phyloP scores from a whole-genome alignment of 37 sponge, comb jelly and placozoan species.

The Aplysina aerophoba region DNA sequence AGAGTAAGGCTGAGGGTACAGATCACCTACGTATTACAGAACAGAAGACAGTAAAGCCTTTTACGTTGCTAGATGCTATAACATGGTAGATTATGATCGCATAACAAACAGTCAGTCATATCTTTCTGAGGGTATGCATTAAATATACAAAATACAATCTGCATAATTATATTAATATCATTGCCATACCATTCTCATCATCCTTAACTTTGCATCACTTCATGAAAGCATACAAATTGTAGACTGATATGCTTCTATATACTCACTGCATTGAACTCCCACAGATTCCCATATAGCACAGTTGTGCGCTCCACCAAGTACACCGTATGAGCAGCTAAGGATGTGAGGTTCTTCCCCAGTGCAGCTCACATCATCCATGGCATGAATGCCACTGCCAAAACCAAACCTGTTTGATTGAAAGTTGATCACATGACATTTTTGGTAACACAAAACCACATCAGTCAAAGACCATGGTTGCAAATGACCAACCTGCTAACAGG shows the following conservation, averaged over 20 bases:
- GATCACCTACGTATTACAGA: background rate
- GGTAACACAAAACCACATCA: background rate
- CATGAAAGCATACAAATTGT: too few relatives aligned
- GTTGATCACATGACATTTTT: background rate
- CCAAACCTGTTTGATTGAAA: background rate
- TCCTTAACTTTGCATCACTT: too few relatives aligned
- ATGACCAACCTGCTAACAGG: background rate
- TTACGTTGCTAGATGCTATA: too few relatives aligned
- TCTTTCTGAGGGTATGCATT: too few relatives aligned
- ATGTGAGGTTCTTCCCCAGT: background rate
- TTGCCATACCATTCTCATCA: too few relatives aligned
- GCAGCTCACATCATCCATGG: background rate
- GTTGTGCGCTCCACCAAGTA: background rate
- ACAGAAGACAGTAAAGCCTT: too few relatives aligned
- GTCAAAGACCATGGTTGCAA: too few relatives aligned
- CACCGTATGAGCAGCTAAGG: background rate
- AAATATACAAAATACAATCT: too few relatives aligned
- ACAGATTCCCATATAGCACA: background rate
- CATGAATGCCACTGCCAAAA: background rate
- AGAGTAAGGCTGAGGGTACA: constrained; percentile 13
- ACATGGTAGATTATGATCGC: too few relatives aligned
- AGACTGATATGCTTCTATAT: too few relatives aligned
- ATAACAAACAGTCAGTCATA: too few relatives aligned
- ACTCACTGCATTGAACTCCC: constrained; percentile 28
- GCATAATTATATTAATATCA: too few relatives aligned